Conservation (phyloP, 2,888 invertebrate species). For the Orthosia cruda region DNA sequence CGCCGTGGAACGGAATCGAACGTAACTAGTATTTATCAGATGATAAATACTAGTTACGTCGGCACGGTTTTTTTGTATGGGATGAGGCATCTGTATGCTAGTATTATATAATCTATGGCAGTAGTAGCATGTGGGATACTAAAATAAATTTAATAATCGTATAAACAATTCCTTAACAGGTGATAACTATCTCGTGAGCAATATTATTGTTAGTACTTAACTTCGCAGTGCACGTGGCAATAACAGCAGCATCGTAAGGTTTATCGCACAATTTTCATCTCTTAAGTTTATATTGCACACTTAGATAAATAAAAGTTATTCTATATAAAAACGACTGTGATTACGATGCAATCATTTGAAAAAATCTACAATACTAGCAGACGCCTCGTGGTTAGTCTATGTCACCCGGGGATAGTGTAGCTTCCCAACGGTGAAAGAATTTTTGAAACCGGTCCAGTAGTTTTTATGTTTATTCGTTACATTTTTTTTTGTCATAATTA, state of each 20-base stretch:
- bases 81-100: no score
- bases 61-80: no score
- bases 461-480: no score
- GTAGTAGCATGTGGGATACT: not conserved
- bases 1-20: no score
- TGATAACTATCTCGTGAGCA: constrained; percentile 17
- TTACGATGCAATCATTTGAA: constrained; percentile 31
- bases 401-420: no score
- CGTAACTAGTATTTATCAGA: no score
- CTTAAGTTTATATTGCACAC: constrained; percentile 46
- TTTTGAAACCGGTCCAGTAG: no score
- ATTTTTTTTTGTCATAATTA: no score
- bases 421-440: no score
- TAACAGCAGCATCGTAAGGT: constrained; percentile 35
- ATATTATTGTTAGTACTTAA: constrained; percentile 41
- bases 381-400: no score
- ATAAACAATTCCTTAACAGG: constrained; percentile 25
- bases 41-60: no score
- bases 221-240: constrained; percentile 31
- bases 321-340: constrained; percentile 28
- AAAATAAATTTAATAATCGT: constrained; percentile 20
- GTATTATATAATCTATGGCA: no score
- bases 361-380: constrained; percentile 39
- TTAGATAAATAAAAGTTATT: constrained; percentile 38
- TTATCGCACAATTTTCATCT: constrained; percentile 55